phyloP scores from a whole-genome alignment of 1,140 invertebrate species.

The Drosophila sturtevanti region DNA sequence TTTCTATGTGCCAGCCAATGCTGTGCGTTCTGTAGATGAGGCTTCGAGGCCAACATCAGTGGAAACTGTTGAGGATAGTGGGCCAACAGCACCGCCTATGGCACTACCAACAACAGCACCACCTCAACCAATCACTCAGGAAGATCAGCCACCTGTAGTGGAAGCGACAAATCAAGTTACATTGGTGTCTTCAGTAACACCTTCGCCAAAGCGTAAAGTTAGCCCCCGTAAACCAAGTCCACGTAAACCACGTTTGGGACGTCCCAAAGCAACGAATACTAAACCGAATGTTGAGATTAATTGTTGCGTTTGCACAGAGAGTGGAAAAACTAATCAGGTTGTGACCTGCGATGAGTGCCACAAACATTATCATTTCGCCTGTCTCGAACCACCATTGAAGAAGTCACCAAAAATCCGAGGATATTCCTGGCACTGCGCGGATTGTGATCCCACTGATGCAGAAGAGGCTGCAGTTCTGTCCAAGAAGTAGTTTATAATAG shows the following conservation, averaged over 20 bases:
- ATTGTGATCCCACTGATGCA: constrained; percentile 93
- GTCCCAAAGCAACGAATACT: constrained; percentile 48
- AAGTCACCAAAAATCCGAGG: constrained; percentile 96
- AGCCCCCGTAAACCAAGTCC: constrained; percentile 69
- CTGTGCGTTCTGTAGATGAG: constrained; percentile 77
- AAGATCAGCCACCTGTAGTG: constrained; percentile 30
- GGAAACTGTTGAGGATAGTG: constrained; percentile 76
- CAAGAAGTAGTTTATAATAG: constrained; percentile 25
- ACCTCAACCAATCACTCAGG: constrained; percentile 19
- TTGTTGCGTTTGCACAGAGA: constrained; percentile 66
- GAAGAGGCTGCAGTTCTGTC: constrained; percentile 58
- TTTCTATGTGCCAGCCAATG: constrained; percentile 81
- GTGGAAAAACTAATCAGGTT: constrained; percentile 68
- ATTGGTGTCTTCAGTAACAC: background rate
- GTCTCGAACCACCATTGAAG: constrained; percentile 95
- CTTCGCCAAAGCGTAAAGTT: constrained; percentile 49
- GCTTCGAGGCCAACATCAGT: constrained; percentile 79
- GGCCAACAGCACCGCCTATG: constrained; percentile 28
- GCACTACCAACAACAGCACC: constrained; percentile 19
- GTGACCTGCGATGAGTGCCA: constrained; percentile 95
- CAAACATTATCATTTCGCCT: constrained; percentile 95
- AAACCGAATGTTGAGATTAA: constrained; percentile 56
- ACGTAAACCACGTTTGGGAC: constrained; percentile 57
- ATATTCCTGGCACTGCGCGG: constrained; percentile 97
- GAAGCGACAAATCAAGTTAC: constrained; percentile 26